Conservation (phyloP, 2,888 invertebrate species). For the Pelosia muscerda region DNA sequence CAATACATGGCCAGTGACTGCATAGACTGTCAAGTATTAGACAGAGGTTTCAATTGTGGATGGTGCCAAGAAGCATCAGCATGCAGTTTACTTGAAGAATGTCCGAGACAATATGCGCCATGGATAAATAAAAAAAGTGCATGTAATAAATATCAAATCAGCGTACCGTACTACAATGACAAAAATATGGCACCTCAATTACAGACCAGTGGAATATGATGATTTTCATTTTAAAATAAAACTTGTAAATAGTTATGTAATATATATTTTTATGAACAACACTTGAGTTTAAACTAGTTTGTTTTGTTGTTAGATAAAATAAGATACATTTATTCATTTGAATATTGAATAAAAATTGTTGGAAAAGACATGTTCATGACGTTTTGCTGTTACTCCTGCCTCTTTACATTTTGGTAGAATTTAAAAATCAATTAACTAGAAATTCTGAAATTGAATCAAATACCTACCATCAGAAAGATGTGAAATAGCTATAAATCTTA, state of each 20-base stretch:
- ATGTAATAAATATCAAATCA: constrained; percentile 19
- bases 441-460: neutral
- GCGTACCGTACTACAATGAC: neutral
- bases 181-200: neutral
- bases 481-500: neutral
- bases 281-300: neutral
- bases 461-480: neutral
- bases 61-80: constrained; percentile 51
- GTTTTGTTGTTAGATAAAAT: constrained; percentile 3
- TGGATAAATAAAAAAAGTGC: constrained; percentile 30
- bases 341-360: too few species aligned
- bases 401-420: neutral
- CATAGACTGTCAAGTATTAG: constrained; percentile 47
- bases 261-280: neutral
- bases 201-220: neutral
- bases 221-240: neutral
- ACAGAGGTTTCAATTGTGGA: constrained; percentile 53
- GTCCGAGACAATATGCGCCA: constrained; percentile 35
- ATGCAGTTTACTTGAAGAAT: constrained; percentile 54
- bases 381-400: too few species aligned
- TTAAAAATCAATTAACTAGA: neutral
- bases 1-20: constrained; percentile 47
- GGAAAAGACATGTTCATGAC: too few species aligned
- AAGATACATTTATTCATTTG: too few species aligned
- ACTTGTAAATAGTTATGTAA: neutral